phyloP scores from a whole-genome alignment of 2,797 vertebrate species.

The Ispidina picta region DNA sequence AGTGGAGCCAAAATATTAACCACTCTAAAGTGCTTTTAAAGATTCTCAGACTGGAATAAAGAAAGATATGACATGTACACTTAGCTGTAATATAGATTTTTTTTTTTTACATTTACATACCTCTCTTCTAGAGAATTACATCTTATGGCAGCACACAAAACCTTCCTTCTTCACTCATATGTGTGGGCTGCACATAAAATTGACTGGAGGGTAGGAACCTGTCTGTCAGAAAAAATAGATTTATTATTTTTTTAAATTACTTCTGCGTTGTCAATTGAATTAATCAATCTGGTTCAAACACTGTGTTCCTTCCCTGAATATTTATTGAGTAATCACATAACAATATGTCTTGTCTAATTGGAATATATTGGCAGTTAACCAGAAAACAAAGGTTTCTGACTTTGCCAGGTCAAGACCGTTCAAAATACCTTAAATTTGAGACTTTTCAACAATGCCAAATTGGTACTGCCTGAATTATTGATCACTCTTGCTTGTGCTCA shows the following conservation, averaged over 20 bases:
- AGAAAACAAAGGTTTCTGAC: neutral
- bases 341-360: neutral
- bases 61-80: neutral
- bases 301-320: neutral
- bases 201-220: neutral
- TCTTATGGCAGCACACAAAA: neutral
- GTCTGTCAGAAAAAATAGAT: neutral
- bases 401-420: neutral
- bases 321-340: neutral
- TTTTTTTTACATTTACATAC: neutral
- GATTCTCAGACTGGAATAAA: neutral
- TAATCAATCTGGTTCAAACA: neutral
- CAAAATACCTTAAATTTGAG: neutral
- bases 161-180: neutral
- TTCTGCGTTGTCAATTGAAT: neutral
- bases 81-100: neutral
- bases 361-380: neutral
- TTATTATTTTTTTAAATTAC: neutral
- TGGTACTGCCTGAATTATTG: neutral
- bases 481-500: neutral
- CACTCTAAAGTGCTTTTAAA: conserved; percentile 12
- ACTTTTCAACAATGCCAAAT: neutral
- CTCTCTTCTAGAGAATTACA: neutral
- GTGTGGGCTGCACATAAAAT: neutral
- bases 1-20: conserved; percentile 22